Conservation (phyloP, 2,797 vertebrate species). For the Phaenicophaeus curvirostris region DNA sequence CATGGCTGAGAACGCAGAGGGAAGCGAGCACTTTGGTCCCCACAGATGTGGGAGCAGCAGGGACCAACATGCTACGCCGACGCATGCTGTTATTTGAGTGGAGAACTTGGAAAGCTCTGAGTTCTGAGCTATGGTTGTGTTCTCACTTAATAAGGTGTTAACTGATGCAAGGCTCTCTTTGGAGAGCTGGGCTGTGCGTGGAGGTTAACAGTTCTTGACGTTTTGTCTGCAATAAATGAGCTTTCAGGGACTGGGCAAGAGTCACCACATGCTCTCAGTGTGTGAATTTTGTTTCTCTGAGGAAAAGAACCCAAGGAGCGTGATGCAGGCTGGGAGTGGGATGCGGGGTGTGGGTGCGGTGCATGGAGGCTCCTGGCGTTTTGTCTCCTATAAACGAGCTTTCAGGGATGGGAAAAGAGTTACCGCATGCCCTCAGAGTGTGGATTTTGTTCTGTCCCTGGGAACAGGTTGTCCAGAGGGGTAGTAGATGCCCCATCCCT, state of each 20-base stretch:
- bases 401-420: not conserved
- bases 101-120: not conserved
- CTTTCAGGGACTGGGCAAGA: not conserved
- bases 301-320: too few relatives aligned
- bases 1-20: accelerated
- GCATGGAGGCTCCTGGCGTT: not conserved
- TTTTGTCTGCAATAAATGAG: not conserved
- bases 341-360: too few relatives aligned
- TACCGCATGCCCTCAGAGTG: not conserved
- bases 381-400: not conserved
- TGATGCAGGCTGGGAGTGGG: too few relatives aligned
- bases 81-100: not conserved
- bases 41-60: not conserved
- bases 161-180: not conserved
- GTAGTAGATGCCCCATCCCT: too few relatives aligned
- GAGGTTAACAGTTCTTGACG: not conserved
- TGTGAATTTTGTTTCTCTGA: not conserved
- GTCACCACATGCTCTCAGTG: not conserved
- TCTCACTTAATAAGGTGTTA: slow-evolving; percentile 49
- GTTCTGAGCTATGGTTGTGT: not conserved
- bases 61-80: accelerated
- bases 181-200: not conserved
- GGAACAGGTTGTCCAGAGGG: too few relatives aligned
- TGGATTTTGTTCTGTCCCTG: not conserved
- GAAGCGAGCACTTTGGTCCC: accelerated